Percentiles rank a stretch among this genome's conserved stretches.
These are phyloP conservation scores for Chloroceryle aenea DNA, from an alignment of 2,113 vertebrate genomes.

Conservation along the genomic window DNA sequence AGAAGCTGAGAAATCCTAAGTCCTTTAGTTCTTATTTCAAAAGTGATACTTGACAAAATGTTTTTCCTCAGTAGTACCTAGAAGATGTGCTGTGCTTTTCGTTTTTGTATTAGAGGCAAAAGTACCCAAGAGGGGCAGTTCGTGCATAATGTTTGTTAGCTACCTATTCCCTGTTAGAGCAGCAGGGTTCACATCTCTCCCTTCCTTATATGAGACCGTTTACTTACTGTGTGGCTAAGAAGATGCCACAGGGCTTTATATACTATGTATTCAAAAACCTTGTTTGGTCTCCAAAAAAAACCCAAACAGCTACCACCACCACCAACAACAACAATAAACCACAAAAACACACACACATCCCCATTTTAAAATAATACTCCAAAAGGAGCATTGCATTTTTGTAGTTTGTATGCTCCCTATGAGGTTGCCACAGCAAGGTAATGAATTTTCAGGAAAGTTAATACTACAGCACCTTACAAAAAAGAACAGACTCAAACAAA, in stretches of 20 bases:
- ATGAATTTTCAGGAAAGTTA: not conserved
- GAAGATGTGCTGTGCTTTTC: not conserved
- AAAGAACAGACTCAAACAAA: not conserved
- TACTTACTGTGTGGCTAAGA: not conserved
- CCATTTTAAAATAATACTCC: not conserved
- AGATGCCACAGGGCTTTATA: not conserved
- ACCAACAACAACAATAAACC: too few relatives aligned
- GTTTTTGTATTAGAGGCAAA: not conserved
- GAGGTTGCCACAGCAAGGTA: not conserved
- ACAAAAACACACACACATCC: too few relatives aligned
- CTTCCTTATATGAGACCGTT: not conserved
- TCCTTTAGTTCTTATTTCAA: not conserved
- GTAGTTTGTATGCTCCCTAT: not conserved
- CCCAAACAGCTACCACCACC: too few relatives aligned
- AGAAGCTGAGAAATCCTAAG: not conserved
- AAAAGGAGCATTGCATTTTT: not conserved
- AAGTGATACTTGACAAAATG: not conserved
- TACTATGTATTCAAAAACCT: not conserved
- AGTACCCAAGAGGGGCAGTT: not conserved
- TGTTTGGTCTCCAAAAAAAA: not conserved
- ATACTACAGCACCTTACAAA: not conserved
- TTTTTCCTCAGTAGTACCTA: not conserved
- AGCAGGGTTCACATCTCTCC: not conserved
- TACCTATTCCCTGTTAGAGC: not conserved
- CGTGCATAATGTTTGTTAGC: not conserved